Conservation (phyloP, 92 coral and sea anemone genomes). For the Metridium senile region DNA sequence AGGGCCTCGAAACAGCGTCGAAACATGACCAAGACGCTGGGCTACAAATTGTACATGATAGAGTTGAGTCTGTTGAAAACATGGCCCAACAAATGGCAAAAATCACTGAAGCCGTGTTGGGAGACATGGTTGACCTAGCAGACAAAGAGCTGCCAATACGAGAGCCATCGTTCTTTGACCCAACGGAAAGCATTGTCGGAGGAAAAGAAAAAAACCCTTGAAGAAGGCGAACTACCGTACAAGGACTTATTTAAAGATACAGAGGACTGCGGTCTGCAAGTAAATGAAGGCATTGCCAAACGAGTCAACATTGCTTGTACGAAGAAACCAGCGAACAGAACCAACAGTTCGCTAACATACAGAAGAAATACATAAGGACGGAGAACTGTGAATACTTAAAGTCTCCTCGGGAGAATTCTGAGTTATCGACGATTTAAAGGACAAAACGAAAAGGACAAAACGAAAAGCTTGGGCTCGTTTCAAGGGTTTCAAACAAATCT, state of each 20-base stretch:
- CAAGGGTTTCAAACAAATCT: constrained; percentile 44
- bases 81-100: constrained; percentile 11
- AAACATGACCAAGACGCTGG: constrained; percentile 15
- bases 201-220: constrained; percentile 25
- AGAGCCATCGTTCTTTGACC: constrained; percentile 36
- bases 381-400: constrained; percentile 40
- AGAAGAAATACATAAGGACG: constrained; percentile 43
- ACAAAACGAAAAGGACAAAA: constrained; percentile 25
- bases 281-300: constrained; percentile 33
- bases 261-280: constrained; percentile 49
- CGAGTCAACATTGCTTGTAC: constrained; percentile 44
- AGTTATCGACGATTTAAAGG: constrained; percentile 50
- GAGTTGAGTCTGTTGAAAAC: constrained; percentile 3
- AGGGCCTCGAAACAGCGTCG: too few species aligned
- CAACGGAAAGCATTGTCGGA: constrained; percentile 26
- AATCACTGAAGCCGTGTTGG: neutral
- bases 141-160: constrained; percentile 18
- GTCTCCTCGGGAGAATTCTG: constrained; percentile 48
- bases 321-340: constrained; percentile 55
- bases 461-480: constrained; percentile 20
- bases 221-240: constrained; percentile 42
- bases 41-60: neutral
- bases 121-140: constrained; percentile 6
- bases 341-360: constrained; percentile 33
- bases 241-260: constrained; percentile 39